These are phyloP conservation scores for Drosophila kambysellisi DNA, from an alignment of 2,888 invertebrate genomes.

Conservation along the genomic window DNA sequence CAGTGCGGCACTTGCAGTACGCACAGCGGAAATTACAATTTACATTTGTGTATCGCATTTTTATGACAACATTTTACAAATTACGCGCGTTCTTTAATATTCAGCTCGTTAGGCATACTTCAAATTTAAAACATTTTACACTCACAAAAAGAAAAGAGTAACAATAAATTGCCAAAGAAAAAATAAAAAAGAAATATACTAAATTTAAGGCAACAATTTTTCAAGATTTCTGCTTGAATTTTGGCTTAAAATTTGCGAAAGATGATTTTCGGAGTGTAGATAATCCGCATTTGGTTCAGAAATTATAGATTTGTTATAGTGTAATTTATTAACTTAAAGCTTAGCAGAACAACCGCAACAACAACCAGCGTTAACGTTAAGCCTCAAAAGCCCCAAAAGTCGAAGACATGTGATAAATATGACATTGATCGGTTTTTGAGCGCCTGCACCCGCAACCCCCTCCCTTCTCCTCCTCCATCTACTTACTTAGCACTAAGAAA, in stretches of 20 bases:
- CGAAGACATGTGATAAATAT: slow-evolving; percentile 78
- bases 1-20: slow-evolving; percentile 30
- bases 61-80: slow-evolving; percentile 59
- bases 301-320: slow-evolving; percentile 5
- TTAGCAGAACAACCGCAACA: slow-evolving; percentile 34
- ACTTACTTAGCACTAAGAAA: slow-evolving; percentile 43
- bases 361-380: slow-evolving; percentile 11
- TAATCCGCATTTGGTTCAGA: background rate
- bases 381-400: slow-evolving; percentile 6
- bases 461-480: background rate
- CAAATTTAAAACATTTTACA: background rate
- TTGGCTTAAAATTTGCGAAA: background rate
- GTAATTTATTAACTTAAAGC: slow-evolving; percentile 22
- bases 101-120: slow-evolving; percentile 13
- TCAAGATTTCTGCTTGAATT: background rate
- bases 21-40: slow-evolving; percentile 69
- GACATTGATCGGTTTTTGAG: slow-evolving; percentile 82
- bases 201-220: background rate
- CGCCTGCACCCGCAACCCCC: slow-evolving; percentile 21
- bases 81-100: slow-evolving; percentile 48
- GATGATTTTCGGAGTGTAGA: background rate
- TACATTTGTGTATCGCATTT: slow-evolving; percentile 61
- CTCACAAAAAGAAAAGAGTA: background rate
- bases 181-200: too few species aligned
- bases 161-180: background rate